Percentiles rank a stretch among this genome's conserved stretches.
phyloP scores from a whole-genome alignment of 2,797 vertebrate species.

The Lutjanus campechanus region DNA sequence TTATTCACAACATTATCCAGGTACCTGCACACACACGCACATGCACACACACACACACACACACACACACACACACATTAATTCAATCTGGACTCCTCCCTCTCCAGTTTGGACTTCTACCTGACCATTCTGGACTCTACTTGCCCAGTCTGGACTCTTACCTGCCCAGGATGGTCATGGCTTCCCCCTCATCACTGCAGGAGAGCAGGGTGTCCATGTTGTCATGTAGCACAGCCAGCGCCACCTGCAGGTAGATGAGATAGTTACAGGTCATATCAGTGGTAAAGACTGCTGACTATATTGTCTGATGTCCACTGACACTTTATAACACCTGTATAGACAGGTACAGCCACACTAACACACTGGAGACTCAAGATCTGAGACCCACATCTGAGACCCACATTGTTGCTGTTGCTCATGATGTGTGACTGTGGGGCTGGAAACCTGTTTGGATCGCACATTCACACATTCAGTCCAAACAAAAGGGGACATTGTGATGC shows the following conservation, averaged over 20 bases:
- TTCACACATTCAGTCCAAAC: too few species aligned
- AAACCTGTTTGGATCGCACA: too few species aligned
- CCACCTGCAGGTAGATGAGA: conserved; percentile 84
- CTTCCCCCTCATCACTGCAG: conserved; percentile 95
- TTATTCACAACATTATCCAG: conserved; percentile 96
- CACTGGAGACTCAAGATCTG: background rate
- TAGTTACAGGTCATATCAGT: background rate
- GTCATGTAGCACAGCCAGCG: conserved; percentile 93
- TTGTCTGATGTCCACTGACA: background rate
- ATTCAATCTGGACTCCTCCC: background rate
- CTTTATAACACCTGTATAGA: background rate
- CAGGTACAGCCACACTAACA: background rate
- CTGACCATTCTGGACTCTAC: conserved; percentile 70
- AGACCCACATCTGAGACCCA: too few species aligned
- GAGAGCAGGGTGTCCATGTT: conserved; percentile 92
- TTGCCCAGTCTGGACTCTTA: conserved; percentile 85
- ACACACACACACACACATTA: background rate
- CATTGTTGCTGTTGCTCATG: too few species aligned
- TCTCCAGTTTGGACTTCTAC: background rate
- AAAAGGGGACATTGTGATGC: too few species aligned
- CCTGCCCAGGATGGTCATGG: conserved; percentile 98
- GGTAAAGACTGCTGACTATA: background rate
- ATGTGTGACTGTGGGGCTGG: too few species aligned
- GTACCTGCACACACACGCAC: conserved; percentile 83
- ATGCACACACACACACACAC: conserved; percentile 1